Evolutionary conservation across 2,888 invertebrate genomes (phyloP).

Genomic region (Dione juno): DNA sequence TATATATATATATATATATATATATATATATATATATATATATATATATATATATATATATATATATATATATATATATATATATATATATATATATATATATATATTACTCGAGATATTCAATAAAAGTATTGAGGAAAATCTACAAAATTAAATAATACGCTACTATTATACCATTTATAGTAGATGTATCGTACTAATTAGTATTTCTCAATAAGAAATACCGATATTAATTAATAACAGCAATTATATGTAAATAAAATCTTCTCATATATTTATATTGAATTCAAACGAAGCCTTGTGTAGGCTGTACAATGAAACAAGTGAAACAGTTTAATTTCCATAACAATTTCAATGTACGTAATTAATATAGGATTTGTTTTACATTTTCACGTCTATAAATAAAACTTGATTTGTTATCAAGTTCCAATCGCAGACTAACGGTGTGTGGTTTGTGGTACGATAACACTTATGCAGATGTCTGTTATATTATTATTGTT

Average conservation of each 20-base stretch:
- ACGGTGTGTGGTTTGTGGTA: conserved; percentile 39
- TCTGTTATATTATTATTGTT: conserved; percentile 9
- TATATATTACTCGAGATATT: conserved; percentile 33
- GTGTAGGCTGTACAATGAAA: neutral
- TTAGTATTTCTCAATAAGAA: neutral
- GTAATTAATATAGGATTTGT: conserved; percentile 4
- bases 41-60: conserved; percentile 41
- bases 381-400: conserved; percentile 20
- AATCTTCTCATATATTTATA: neutral
- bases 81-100: conserved; percentile 39
- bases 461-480: conserved; percentile 33
- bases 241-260: neutral
- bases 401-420: conserved; percentile 35
- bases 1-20: conserved; percentile 39
- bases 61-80: conserved; percentile 39
- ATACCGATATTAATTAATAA: neutral
- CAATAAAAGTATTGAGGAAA: conserved; percentile 21
- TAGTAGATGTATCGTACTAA: neutral
- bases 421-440: conserved; percentile 29
- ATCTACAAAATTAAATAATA: too few species aligned
- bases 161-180: too few species aligned
- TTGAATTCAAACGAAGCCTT: neutral
- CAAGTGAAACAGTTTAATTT: neutral
- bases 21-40: conserved; percentile 39
- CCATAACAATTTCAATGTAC: conserved; percentile 5